phyloP scores from a whole-genome alignment of 2,113 vertebrate species.

The Pipa parva region DNA sequence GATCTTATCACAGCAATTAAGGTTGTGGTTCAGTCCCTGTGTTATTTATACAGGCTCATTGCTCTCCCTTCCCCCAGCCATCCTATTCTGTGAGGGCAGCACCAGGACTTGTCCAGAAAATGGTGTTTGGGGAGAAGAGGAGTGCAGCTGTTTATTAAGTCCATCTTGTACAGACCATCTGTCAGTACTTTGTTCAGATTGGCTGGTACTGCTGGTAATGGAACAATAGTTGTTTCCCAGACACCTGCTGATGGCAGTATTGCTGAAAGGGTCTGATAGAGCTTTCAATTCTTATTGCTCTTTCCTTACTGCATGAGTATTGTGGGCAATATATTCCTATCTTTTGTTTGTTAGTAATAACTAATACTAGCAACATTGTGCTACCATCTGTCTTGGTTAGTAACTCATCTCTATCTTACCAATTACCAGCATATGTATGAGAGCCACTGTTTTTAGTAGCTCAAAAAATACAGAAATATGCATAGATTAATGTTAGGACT shows the following conservation, averaged over 20 bases:
- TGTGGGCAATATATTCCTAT: neutral
- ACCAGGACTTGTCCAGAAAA: conserved; percentile 10
- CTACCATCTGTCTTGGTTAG: too few species aligned
- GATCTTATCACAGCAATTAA: neutral
- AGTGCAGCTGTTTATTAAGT: conserved; percentile 15
- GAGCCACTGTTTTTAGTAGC: too few species aligned
- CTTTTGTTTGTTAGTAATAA: neutral
- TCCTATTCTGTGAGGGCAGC: neutral
- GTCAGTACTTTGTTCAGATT: neutral
- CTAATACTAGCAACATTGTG: too few species aligned
- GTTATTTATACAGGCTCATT: neutral
- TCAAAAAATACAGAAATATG: too few species aligned
- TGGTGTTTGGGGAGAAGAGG: conserved; percentile 4
- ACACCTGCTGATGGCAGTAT: conserved; percentile 22
- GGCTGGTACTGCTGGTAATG: neutral
- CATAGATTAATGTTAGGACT: too few species aligned
- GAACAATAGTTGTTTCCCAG: conserved; percentile 26
- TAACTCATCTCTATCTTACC: too few species aligned
- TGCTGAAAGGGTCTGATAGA: neutral
- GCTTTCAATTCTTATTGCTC: neutral
- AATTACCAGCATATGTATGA: too few species aligned
- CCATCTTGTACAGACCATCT: conserved; percentile 32
- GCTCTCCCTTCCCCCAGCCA: neutral
- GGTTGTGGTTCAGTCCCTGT: neutral
- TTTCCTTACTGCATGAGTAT: neutral